phyloP scores from a whole-genome alignment of 2,797 vertebrate species.

The Erithacus rubecula region DNA sequence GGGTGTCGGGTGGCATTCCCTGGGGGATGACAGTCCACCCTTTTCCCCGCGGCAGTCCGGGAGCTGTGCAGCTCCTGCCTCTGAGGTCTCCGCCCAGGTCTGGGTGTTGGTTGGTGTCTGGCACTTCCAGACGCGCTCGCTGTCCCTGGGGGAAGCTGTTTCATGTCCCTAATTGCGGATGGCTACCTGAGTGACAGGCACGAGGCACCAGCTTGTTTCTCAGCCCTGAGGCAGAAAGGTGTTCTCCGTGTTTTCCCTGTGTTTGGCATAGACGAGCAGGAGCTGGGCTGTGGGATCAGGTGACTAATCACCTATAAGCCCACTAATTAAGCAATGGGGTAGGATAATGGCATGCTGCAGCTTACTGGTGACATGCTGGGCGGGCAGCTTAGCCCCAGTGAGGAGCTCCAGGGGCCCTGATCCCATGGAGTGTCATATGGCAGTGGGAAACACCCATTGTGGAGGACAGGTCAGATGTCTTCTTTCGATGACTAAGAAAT shows the following conservation, averaged over 20 bases:
- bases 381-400: fast-evolving
- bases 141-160: neutral
- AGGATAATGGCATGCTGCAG: neutral
- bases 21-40: neutral
- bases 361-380: neutral
- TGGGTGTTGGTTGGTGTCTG: neutral
- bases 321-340: constrained; percentile 15
- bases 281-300: neutral
- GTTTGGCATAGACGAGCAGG: neutral
- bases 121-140: neutral
- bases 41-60: neutral
- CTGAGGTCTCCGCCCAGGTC: fast-evolving
- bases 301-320: constrained; percentile 33
- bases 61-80: neutral
- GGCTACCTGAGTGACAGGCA: neutral
- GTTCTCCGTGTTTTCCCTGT: neutral
- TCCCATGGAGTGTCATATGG: fast-evolving
- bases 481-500: neutral
- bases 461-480: fast-evolving
- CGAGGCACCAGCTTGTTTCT: neutral
- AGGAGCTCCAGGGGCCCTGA: neutral
- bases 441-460: neutral
- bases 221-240: neutral
- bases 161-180: neutral
- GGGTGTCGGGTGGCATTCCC: fast-evolving